Conservation (phyloP, 2,888 invertebrate species). For the Trichopria drosophilae region DNA sequence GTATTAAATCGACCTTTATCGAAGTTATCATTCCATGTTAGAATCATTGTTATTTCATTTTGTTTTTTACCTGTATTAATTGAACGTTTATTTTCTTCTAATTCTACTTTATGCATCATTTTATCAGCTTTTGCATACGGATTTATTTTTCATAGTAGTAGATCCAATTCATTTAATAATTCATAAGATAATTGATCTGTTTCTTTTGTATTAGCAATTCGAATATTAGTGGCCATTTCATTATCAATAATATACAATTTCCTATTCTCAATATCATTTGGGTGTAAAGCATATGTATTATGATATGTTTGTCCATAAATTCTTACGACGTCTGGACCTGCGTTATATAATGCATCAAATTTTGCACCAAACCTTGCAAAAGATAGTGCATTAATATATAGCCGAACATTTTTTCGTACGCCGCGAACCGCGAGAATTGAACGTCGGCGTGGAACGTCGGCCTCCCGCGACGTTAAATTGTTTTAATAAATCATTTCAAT, state of each 20-base stretch:
- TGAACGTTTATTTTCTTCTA: not conserved
- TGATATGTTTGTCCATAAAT: conserved; percentile 3
- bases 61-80: conserved; percentile 1
- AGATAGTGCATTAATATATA: not conserved
- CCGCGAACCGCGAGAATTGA: no score
- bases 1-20: conserved; percentile 22
- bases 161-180: conserved; percentile 13
- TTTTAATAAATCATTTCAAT: no score
- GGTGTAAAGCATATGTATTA: conserved; percentile 2
- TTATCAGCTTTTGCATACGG: conserved; percentile 1
- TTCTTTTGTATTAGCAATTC: conserved; percentile 6
- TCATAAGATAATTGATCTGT: conserved; percentile 4
- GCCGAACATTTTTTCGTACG: not conserved
- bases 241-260: conserved; percentile 2
- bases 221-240: not conserved
- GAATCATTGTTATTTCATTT: conserved; percentile 22
- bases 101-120: conserved; percentile 20
- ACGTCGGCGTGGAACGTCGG: no score
- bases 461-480: no score
- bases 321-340: conserved; percentile 1
- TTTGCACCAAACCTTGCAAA: no score
- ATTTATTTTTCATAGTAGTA: conserved; percentile 6
- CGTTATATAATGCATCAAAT: no score
- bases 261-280: not conserved
- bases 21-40: conserved; percentile 6